Base-by-base conservation (phyloP, 2,888 invertebrate species). In the Auanema freiburgensis region DNA sequence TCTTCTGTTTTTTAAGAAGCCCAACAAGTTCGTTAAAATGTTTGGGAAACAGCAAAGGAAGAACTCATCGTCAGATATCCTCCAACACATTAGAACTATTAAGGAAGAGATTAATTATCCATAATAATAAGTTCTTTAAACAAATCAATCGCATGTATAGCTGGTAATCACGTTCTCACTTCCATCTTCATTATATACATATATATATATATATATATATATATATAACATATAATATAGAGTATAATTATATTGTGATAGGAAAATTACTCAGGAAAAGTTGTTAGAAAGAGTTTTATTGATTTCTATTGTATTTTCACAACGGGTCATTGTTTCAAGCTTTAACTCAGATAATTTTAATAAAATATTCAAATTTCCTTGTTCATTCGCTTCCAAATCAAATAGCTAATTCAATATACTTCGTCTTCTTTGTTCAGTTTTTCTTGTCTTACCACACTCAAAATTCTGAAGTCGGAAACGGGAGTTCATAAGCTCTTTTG, bases 1-100 rank as follows among this genome's bases (percentile, higher is more conserved):
- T 98, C 87, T 96, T 91, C 86, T 96, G 96, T 85, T 85, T 87
- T 68, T 65, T 71, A 10, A 67, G 56, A 49, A 55, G 59, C 2
- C 25, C 52, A 24, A 33, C 33, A 0, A 52, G 53, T 10, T 65
- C 52, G 41, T 60, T 65, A 18, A 62, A 63, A 44, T 84, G 83
- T 68, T 60, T 83, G 54, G 83, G 83, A 12, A 54, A 44, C 18
- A 57, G 55, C 55, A 81, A 73, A 71, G 83, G 71, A 40, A 63
- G 72, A 44, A 63, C 68, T 21, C 83, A 83, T 52, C 68, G 82
- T n/a, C 54, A 61, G 2, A 61, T 82, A 1, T 54, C 59, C 1
- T 41, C 57, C 2, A 53, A 42, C 14, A 61, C 69, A 0, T 58
- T 66, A 8, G 18, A 51, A 14, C 54, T 63, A 21, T 65, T 82